Evolutionary conservation across 2,113 vertebrate genomes (phyloP).

Genomic region (Neogobius melanostomus): DNA sequence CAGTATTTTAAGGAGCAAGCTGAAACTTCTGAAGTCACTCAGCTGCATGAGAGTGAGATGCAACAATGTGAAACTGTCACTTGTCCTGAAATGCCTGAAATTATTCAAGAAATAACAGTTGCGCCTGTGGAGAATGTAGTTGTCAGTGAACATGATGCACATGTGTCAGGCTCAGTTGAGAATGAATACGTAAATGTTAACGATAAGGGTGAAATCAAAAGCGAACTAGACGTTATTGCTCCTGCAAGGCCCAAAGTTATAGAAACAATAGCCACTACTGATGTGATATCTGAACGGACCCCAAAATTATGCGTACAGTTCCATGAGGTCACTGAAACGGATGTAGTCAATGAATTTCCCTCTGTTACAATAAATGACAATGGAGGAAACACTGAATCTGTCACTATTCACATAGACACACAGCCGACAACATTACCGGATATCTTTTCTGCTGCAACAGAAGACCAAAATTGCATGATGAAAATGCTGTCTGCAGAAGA

Average conservation of each 20-base stretch:
- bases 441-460: neutral
- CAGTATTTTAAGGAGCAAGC: neutral
- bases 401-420: neutral
- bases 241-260: neutral
- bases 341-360: conserved; percentile 6
- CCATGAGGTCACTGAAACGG: neutral
- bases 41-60: neutral
- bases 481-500: neutral
- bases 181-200: neutral
- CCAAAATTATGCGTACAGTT: neutral
- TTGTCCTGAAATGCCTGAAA: neutral
- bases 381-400: neutral
- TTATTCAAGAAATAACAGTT: neutral
- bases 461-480: neutral
- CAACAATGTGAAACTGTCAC: conserved; percentile 1
- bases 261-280: neutral
- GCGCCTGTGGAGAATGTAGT: neutral
- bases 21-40: neutral
- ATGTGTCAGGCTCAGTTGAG: neutral
- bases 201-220: neutral
- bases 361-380: neutral
- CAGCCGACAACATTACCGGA: neutral
- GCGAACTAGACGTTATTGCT: neutral
- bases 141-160: neutral
- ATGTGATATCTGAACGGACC: neutral